Base-by-base conservation (phyloP, 2,113 vertebrate species). In the Seriola dumerili region DNA sequence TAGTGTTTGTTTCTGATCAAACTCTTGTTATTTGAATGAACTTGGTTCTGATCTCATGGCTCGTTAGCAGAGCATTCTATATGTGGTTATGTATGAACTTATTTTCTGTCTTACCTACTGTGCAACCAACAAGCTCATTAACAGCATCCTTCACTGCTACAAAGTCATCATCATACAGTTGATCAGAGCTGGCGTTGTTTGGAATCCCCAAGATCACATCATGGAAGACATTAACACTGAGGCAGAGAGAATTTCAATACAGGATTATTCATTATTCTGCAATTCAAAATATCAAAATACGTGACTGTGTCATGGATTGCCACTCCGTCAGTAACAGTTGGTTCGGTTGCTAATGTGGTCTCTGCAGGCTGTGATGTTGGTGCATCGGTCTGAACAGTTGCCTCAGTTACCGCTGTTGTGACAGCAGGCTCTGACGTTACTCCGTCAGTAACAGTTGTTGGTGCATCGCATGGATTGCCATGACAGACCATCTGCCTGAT, bases 211-310 rank as follows among this genome's bases (percentile, higher is more conserved):
- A 32, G 21, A 86, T 21, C 23, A 89, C 84, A 0, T 86, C 23
- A 58, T 89, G 80, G 25, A 3, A 3, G 32, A 89, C 84, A 4
- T 0, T 63, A 0, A 86, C 46, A 29, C 87, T 89, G 61, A 32
- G 12, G 38, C 9, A 77, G 19, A 73, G 25, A 25, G 1, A 46
- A 42, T 50, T 16, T 32, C 36, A 63, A 2, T 1, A 64, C 19
- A 21, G 50, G 50, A n/a, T 21, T 1, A 14, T 46, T 46, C 12
- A 14, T 46, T 12, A 42, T 10, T 8, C 10, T 9, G 10, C 25
- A 25, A 25, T 25, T 25, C 25, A 25, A 25, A 42, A 10, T 10
- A 9, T 42, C 8, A 9, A 9, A 10, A 42, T 42, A 42, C 25
- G 25, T 25, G 25, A 25, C 25, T 25, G 25, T 25, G 25, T 25